Evolutionary conservation across 2,113 vertebrate species (phyloP), one percentile per base, ranked within the genome.

Genomic region (Gambusia affinis): DNA sequence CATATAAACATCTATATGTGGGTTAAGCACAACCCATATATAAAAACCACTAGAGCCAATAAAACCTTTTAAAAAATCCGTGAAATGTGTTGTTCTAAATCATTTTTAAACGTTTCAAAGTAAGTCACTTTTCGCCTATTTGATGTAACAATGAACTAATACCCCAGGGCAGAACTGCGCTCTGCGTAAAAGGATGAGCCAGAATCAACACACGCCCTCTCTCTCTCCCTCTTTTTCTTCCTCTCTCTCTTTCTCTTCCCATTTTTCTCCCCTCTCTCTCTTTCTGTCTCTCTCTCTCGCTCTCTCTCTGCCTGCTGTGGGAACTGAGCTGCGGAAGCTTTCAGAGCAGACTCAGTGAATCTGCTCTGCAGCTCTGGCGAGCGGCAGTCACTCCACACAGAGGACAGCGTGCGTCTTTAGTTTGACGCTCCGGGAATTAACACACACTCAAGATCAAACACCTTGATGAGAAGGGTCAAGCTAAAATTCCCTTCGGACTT

Each of bases 271-370:
- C 27, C 35, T 39, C 39, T 15, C 39, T 47, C 17, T 5, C 44
- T 19, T n/a, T n/a, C n/a, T n/a, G n/a, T n/a, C n/a, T 47, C 71
- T 76, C 70, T 27, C 57, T 64, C 72, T 67, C 60, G 67, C 76
- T 60, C 74, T 73, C 78, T 31, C 81, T 31, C 64, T 70, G 27
- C 35, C 81, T 81, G 76, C 83, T 77, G 87, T 4, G 83, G 78
- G 69, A 37, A 66, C 72, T 70, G 57, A 72, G 67, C 47, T 75
- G 66, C 66, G 31, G 44, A 47, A 67, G 62, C 29, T 64, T 67
- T 24, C 1, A n/a, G 39, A 78, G 62, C 67, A 19, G 60, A 84
- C 72, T 70, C 54, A 71, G 67, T 70, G 75, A 75, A 60, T 75
- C 75, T 79, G 15, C 64, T 68, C 74, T 72, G 37, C 74, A 60